A percentile compares a stretch with the other conserved stretches of the same genome.
Evolutionary conservation across 2,113 vertebrate species (phyloP).

Genomic region (Bubo bubo): DNA sequence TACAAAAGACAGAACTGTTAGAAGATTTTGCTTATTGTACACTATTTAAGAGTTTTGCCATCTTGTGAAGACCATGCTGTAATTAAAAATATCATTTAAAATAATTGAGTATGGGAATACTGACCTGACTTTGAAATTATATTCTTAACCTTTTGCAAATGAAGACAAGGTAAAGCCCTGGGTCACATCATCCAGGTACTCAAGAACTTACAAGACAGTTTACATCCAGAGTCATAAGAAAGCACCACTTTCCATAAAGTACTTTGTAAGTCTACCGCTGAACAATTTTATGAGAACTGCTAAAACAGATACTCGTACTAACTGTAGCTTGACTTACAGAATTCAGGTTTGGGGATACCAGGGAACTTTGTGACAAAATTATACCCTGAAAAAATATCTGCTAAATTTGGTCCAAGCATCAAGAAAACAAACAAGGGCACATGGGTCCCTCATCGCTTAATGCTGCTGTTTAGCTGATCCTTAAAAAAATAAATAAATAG

Average conservation of each 20-base stretch:
- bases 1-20: slow-evolving; percentile 42
- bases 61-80: background rate
- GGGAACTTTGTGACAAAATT: background rate
- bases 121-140: background rate
- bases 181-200: background rate
- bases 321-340: slow-evolving; percentile 45
- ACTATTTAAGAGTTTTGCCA: background rate
- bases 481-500: background rate
- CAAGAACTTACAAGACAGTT: background rate
- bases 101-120: background rate
- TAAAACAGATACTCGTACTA: slow-evolving; percentile 20
- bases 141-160: background rate
- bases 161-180: background rate
- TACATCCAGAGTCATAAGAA: slow-evolving; percentile 1
- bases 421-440: background rate
- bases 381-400: background rate
- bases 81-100: background rate
- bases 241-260: slow-evolving; percentile 12
- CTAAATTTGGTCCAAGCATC: slow-evolving; percentile 74
- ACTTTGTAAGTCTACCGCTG: background rate
- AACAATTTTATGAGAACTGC: slow-evolving; percentile 40
- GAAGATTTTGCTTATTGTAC: background rate
- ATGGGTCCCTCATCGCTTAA: background rate
- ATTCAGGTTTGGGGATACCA: background rate
- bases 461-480: background rate